Evolutionary conservation across 2,888 invertebrate genomes (phyloP).

Genomic region (Erannis defoliaria): DNA sequence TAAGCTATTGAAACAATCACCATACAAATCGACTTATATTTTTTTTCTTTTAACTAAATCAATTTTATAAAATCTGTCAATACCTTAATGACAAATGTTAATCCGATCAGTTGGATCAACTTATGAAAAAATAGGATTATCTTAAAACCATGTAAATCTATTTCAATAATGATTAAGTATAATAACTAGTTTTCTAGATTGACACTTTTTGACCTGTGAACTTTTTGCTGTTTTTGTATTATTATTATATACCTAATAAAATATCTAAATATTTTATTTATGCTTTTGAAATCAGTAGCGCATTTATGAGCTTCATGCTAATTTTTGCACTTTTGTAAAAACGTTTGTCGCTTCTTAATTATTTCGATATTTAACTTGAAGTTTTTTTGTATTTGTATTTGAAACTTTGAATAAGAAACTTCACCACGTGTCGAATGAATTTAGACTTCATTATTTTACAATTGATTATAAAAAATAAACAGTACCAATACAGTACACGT

Average conservation of each 20-base stretch:
- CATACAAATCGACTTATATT: background rate
- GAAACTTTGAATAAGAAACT: too few species aligned
- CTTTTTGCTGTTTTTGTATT: background rate
- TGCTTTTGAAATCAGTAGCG: constrained; percentile 20
- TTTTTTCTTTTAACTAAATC: constrained; percentile 8
- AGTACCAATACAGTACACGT: too few species aligned
- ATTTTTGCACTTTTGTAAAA: constrained; percentile 27
- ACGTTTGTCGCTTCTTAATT: constrained; percentile 22
- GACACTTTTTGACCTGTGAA: background rate
- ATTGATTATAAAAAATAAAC: too few species aligned
- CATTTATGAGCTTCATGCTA: constrained; percentile 14
- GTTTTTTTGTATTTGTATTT: background rate
- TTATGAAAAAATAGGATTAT: constrained; percentile 17
- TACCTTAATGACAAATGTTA: constrained; percentile 15
- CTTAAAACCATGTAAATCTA: constrained; percentile 21
- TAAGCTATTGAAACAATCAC: constrained; percentile 15
- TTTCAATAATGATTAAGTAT: constrained; percentile 2
- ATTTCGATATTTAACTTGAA: constrained; percentile 17
- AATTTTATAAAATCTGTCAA: constrained; percentile 12
- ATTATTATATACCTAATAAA: background rate
- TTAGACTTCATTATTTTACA: too few species aligned
- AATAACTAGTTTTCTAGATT: constrained; percentile 19
- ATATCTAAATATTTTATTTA: constrained; percentile 1
- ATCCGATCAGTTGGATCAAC: constrained; percentile 15
- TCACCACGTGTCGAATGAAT: too few species aligned